phyloP scores from a whole-genome alignment of 2,797 vertebrate species.

The Podarcis siculus region DNA sequence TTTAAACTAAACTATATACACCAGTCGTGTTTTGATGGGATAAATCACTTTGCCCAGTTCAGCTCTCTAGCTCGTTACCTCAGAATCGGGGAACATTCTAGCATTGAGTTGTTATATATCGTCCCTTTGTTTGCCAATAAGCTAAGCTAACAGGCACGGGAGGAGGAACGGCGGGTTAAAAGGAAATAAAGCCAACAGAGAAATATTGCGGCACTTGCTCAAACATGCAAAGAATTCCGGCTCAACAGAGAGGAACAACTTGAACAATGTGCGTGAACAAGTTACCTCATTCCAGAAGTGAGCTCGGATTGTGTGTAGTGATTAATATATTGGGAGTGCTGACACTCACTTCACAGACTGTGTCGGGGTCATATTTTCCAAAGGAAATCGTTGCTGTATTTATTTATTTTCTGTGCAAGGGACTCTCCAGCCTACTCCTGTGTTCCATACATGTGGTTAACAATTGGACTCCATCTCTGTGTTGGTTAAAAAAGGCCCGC shows the following conservation, averaged over 20 bases:
- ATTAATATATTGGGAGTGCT: neutral
- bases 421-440: no score
- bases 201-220: conserved; percentile 27
- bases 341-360: neutral
- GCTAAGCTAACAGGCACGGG: conserved; percentile 29
- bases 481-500: no score
- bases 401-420: neutral
- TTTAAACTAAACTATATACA: neutral
- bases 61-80: conserved; percentile 20
- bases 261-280: neutral
- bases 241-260: neutral
- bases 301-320: conserved; percentile 17
- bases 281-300: neutral
- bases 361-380: conserved; percentile 3
- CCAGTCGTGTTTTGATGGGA: neutral
- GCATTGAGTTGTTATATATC: neutral
- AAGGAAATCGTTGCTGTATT: neutral
- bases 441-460: neutral
- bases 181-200: conserved; percentile 55
- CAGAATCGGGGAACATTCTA: neutral
- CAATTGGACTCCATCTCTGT: no score
- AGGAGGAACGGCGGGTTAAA: conserved; percentile 43
- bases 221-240: conserved; percentile 11
- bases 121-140: conserved; percentile 49
- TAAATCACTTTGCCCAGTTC: neutral